Evolutionary conservation across 2,888 invertebrate species (phyloP), one percentile per base, ranked within the genome.

Genomic region (Dicycla oo): DNA sequence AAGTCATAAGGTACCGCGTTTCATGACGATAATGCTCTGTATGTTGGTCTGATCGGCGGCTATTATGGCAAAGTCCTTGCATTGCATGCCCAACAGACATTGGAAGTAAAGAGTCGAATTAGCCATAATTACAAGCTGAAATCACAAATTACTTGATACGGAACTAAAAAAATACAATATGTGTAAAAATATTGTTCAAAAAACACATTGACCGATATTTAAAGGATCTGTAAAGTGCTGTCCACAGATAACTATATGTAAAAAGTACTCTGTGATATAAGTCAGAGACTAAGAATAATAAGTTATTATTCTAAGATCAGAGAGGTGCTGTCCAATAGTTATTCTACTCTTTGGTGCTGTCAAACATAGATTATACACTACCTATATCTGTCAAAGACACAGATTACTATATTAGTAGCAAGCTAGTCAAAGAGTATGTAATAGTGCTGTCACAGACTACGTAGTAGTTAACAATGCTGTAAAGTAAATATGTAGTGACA

Each of bases 41-140:
- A 97, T 97, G 81, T 97, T 97, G 40, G 98, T 98, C 94, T 98
- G 98, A 93, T 99, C 99, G 0, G 99, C 98, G 0, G 99, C 99
- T 43, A 99, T 94, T 87, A 99, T 96, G 1, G 98, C 97, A 91
- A 98, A 99, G 92, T 99, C 98, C 76, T 97, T 97, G 88, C 98
- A 99, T 90, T 97, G 97, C 83, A 99, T 97, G 85, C 99, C 99
- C 78, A 99, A 96, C 81, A 99, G 95, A 89, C 98, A 99, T 95
- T 99, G 99, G 97, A 98, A 97, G 83, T 91, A 90, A 23, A 89
- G 70, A 73, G 66, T 79, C 0, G 75, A 70, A 45, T 78, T 82
- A 23, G 70, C 51, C 88, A 86, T 85, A 6, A 43, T 69, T 43
- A 34, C 56, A 60, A 68, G 4, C 11, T 23, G 20, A 15, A 65